phyloP scores from a whole-genome alignment of 1,140 invertebrate species.

The Eupristina koningsbergeri region DNA sequence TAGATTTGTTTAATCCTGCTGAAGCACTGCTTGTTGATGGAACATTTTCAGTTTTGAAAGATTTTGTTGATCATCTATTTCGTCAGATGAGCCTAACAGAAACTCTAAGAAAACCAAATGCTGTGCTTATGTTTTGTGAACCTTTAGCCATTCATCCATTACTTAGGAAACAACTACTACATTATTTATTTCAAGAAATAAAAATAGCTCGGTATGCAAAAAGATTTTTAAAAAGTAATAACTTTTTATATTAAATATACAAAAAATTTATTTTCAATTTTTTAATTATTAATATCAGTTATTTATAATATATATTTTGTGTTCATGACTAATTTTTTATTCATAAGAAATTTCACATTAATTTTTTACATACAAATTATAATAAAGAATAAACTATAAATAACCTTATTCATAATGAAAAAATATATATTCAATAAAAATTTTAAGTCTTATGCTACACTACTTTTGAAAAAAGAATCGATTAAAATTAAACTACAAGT shows the following conservation, averaged over 20 bases:
- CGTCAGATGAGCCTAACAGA: conserved; percentile 70
- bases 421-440: too few species aligned
- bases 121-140: conserved; percentile 72
- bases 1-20: conserved; percentile 72
- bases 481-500: too few species aligned
- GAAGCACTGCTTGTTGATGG: conserved; percentile 69
- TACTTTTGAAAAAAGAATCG: too few species aligned
- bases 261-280: neutral
- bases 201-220: conserved; percentile 70
- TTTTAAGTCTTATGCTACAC: too few species aligned
- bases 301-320: neutral
- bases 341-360: too few species aligned
- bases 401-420: too few species aligned
- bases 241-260: neutral
- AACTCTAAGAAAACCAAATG: conserved; percentile 70
- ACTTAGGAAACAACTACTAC: conserved; percentile 70
- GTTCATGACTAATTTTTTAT: too few species aligned
- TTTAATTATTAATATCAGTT: neutral
- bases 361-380: too few species aligned
- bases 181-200: conserved; percentile 73
- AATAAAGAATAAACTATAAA: too few species aligned
- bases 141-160: conserved; percentile 69
- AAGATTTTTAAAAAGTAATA: neutral
- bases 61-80: conserved; percentile 71
- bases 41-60: conserved; percentile 69